Base-by-base conservation (phyloP, 2,888 invertebrate species). In the Philonicus albiceps region DNA sequence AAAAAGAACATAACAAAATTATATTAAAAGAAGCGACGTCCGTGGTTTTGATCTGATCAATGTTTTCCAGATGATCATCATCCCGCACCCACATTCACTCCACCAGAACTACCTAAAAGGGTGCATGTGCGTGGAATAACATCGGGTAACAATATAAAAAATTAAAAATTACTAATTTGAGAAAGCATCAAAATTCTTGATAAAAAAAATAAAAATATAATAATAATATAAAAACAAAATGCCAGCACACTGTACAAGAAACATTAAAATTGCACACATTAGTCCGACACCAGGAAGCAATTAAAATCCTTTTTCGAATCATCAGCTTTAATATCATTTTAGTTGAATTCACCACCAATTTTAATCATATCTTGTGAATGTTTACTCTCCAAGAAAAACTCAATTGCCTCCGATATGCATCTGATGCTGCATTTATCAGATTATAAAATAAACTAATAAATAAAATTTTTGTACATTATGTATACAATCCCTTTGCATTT, bases 81-180 rank as follows among this genome's bases (percentile, higher is more conserved):
- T 95, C 97, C 97, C 95, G 97, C 97, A 95, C 97, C 98, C 94
- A 97, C 98, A 95, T 98, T 97, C 95, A 98, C 98, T 95, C 98
- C 98, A 95, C 98, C 98, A 95, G 98, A 98, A 96, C 97, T 98
- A 95, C 98, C 98, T 95, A 98, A 98, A 96, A 96, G 97, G 96
- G 97, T 97, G 96, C 97, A 97, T 96, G 96, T 97, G 94, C 96
- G 97, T 97, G 97, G 97, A 97, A 95, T 92, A 92, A 94, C 93
- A 90, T 91, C 92, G 91, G 92, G 91, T 91, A 91, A 91, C 90
- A 89, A 86, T 88, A 55, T 55, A 55, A 81, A 81, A 89, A 88
- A 87, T 86, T 88, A 86, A 87, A 88, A 86, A n/a, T 81, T 55
- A 55, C 64, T 55, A 81, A 55, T 81, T 55, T 55, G 55, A 81